These are phyloP conservation scores for Drosophila neonasuta DNA, from an alignment of 2,888 invertebrate genomes.

Conservation along the genomic window DNA sequence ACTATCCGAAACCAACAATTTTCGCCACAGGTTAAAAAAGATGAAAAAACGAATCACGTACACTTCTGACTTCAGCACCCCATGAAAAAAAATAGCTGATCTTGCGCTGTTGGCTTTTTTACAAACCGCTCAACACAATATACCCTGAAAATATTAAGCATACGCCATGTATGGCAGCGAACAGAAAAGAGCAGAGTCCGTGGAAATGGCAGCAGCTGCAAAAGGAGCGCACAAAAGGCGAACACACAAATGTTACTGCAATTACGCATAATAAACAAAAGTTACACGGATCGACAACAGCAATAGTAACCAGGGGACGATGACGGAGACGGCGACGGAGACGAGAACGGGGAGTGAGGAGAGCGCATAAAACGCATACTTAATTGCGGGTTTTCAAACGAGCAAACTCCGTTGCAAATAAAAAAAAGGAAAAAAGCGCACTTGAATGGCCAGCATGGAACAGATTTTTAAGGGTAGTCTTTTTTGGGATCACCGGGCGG, in stretches of 20 bases:
- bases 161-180: constrained; percentile 49
- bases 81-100: constrained; percentile 1
- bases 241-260: constrained; percentile 66
- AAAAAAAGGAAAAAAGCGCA: constrained; percentile 50
- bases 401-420: constrained; percentile 54
- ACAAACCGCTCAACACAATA: not conserved
- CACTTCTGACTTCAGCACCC: constrained; percentile 20
- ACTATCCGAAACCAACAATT: constrained; percentile 58
- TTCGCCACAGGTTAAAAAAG: constrained; percentile 58
- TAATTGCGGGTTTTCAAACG: constrained; percentile 79
- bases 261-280: constrained; percentile 79
- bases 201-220: constrained; percentile 69
- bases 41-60: constrained; percentile 3
- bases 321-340: not conserved
- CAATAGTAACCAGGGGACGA: constrained; percentile 22
- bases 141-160: constrained; percentile 51
- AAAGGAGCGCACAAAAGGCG: constrained; percentile 61
- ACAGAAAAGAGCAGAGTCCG: constrained; percentile 45
- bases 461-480: constrained; percentile 54
- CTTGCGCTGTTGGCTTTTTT: not conserved
- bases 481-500: constrained; percentile 54
- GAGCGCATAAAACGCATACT: constrained; percentile 58
- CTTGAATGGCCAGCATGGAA: constrained; percentile 60
- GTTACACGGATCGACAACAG: constrained; percentile 64
- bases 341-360: not conserved